Evolutionary conservation across 2,797 vertebrate species (phyloP).

Genomic region (Poecilia wingei): DNA sequence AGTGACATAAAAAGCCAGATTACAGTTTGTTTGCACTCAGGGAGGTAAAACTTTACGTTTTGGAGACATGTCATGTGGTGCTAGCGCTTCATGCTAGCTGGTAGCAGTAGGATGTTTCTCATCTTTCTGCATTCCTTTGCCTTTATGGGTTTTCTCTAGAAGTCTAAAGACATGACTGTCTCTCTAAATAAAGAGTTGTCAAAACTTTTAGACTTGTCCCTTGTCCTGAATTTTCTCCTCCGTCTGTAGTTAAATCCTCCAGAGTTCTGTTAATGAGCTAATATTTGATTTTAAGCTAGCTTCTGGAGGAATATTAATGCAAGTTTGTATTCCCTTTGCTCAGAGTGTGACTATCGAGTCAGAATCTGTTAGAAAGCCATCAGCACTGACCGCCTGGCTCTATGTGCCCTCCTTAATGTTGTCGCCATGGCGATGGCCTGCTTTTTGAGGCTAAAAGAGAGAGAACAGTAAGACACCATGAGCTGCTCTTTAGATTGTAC

Average conservation of each 20-base stretch:
- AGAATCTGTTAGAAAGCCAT: conserved; percentile 42
- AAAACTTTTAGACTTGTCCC: not conserved
- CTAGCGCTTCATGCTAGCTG: not conserved
- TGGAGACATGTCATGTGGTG: not conserved
- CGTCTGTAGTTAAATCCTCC: not conserved
- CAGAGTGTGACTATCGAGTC: conserved; percentile 54
- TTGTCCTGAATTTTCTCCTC: not conserved
- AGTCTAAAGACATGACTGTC: not conserved
- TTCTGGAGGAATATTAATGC: conserved; percentile 43
- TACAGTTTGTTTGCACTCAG: not conserved
- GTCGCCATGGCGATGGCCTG: conserved; percentile 76
- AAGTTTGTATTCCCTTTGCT: conserved; percentile 25
- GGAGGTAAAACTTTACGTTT: not conserved
- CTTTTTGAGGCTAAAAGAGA: conserved; percentile 59
- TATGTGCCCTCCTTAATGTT: conserved; percentile 53
- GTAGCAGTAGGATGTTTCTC: not conserved
- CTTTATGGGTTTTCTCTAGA: not conserved
- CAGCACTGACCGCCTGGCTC: conserved; percentile 49
- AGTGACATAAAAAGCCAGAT: not conserved
- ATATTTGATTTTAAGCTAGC: not conserved
- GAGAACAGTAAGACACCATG: conserved; percentile 49
- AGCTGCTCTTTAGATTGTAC: conserved; percentile 64
- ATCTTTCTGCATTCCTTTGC: not conserved
- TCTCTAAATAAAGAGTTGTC: not conserved
- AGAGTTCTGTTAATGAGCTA: not conserved